phyloP scores from a whole-genome alignment of 2,113 vertebrate species.

The Epinephelus fuscoguttatus region DNA sequence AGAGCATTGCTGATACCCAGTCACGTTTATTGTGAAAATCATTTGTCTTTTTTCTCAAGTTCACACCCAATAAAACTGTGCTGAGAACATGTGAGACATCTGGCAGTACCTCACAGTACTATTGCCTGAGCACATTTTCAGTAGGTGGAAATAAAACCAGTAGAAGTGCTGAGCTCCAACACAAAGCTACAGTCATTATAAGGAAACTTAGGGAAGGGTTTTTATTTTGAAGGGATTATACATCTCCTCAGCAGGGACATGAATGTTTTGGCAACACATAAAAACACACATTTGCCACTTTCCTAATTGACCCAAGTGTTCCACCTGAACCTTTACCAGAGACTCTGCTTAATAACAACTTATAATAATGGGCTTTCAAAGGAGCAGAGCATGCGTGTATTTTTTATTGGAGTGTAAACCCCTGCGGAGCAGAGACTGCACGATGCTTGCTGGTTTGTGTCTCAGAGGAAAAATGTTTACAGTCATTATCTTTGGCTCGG shows the following conservation, averaged over 20 bases:
- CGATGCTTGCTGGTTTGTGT: conserved; percentile 23
- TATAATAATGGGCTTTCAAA: not conserved
- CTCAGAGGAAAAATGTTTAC: conserved; percentile 53
- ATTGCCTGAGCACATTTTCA: not conserved
- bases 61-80: not conserved
- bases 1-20: not conserved
- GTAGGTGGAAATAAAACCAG: not conserved
- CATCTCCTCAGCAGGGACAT: not conserved
- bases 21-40: not conserved
- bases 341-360: not conserved
- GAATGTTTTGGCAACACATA: not conserved
- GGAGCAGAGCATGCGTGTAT: not conserved
- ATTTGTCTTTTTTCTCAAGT: not conserved
- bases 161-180: not conserved
- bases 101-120: not conserved
- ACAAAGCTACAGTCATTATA: not conserved
- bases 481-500: conserved; percentile 36
- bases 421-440: conserved; percentile 6
- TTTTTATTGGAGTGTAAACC: conserved; percentile 19
- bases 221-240: not conserved
- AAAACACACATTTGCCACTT: conserved; percentile 2
- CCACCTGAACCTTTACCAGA: not conserved
- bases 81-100: not conserved
- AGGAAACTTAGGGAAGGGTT: too few species aligned
- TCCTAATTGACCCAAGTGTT: not conserved